phyloP scores from a whole-genome alignment of 2,888 invertebrate genomes.

The Lepidocyrtinus sp. region DNA sequence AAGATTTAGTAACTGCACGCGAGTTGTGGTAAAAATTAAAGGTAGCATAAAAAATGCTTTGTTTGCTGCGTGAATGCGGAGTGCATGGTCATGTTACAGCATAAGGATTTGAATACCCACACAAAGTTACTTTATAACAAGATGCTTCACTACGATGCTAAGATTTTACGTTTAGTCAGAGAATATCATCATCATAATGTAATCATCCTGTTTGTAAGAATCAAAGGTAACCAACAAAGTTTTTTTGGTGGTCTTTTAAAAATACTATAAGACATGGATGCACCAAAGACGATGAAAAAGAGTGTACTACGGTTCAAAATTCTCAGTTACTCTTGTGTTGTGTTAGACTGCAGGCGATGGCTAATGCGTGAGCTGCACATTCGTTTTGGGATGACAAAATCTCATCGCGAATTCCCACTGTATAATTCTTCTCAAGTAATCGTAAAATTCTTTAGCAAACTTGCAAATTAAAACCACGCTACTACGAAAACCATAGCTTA shows the following conservation, averaged over 20 bases:
- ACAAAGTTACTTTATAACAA: background rate
- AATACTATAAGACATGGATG: background rate
- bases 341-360: background rate
- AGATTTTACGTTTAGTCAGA: constrained; percentile 10
- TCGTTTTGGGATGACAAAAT: background rate
- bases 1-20: constrained; percentile 49
- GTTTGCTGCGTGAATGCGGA: constrained; percentile 14
- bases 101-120: constrained; percentile 14
- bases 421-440: background rate
- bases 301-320: background rate
- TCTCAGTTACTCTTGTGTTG: background rate
- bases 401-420: background rate
- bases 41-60: constrained; percentile 15
- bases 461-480: too few species aligned
- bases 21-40: constrained; percentile 18
- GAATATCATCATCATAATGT: background rate
- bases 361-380: background rate
- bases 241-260: background rate
- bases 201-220: background rate
- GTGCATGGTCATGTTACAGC: constrained; percentile 3
- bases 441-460: too few species aligned
- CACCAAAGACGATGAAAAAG: background rate
- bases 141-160: background rate
- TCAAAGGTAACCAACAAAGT: background rate
- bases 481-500: too few species aligned